Evolutionary conservation across 2,113 vertebrate genomes (phyloP), one percentile per base, ranked within the genome.

Genomic region (Lepus timidus): DNA sequence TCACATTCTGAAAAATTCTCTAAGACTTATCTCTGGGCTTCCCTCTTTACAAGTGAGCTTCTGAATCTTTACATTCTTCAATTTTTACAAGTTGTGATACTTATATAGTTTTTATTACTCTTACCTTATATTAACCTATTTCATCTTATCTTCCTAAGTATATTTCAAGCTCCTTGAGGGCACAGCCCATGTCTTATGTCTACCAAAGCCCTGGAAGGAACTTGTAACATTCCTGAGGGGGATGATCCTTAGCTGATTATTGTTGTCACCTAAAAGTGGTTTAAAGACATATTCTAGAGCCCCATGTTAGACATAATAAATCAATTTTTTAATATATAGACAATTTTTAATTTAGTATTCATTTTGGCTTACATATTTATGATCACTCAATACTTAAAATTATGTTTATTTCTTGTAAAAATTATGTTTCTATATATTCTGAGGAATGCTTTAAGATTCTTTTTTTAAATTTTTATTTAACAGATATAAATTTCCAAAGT

Each of bases 331-430:
- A 9, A n/a, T 82, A 25, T 75, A 6, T 80, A 49, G 25, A 8
- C 12, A 81, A 22, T 58, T 67, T 95, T 85, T 90, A 62, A 81
- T 92, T 92, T 93, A 85, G 52, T 94, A 93, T 61, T 96, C 33
- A 75, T 84, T 81, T 94, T 94, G 65, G 25, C 55, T 94, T 25
- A 33, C 5, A 79, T 88, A 67, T 7, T 73, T 94, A 58, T 1
- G 25, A 67, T 85, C 55, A 64, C 84, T 39, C 12, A 70, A 58
- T 65, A 76, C 91, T 93, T 88, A 71, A 95, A 89, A 83, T 84
- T n/a, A 0, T 52, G 3, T 84, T 79, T 16, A 16, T 88, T 96
- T 70, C 20, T 55, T 79, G 85, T 86, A 61, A 78, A 52, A 78
- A 85, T 81, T 88, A 16, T 39, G 12, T 89, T 94, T 96, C 92